Percentiles rank a stretch among this genome's conserved stretches.
phyloP scores from a whole-genome alignment of 2,888 invertebrate species.

The Gastrophysa polygoni region DNA sequence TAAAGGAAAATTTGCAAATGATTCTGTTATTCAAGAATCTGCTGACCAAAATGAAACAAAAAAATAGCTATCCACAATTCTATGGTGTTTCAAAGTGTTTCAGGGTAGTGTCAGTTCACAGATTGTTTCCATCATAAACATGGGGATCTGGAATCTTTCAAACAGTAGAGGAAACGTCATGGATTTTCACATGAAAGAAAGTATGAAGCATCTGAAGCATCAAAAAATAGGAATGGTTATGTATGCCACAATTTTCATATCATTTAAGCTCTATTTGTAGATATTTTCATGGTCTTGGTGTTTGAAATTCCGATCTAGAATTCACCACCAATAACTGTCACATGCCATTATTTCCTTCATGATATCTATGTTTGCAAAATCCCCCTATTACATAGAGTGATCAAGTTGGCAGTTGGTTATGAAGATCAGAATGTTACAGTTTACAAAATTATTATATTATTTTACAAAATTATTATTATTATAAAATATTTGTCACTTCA shows the following conservation, averaged over 20 bases:
- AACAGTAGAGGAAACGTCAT: slow-evolving; percentile 70
- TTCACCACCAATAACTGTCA: slow-evolving; percentile 78
- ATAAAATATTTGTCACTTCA: slow-evolving; percentile 65
- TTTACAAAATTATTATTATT: no score
- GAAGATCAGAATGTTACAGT: slow-evolving; percentile 64
- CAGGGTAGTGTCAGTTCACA: slow-evolving; percentile 27
- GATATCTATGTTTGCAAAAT: slow-evolving; percentile 44
- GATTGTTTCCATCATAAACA: slow-evolving; percentile 49
- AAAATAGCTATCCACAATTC: slow-evolving; percentile 51
- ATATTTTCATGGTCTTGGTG: no score
- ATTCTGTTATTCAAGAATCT: slow-evolving; percentile 78
- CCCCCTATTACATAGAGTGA: slow-evolving; percentile 64
- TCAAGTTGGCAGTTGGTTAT: slow-evolving; percentile 70
- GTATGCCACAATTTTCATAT: neutral
- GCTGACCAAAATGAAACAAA: slow-evolving; percentile 65
- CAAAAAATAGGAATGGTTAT: slow-evolving; percentile 54
- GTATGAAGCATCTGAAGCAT: slow-evolving; percentile 73
- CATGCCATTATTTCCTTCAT: slow-evolving; percentile 62
- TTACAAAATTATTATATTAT: no score
- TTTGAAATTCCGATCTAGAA: slow-evolving; percentile 47
- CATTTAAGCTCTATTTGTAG: no score
- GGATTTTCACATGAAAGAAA: slow-evolving; percentile 82
- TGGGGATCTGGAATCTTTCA: slow-evolving; percentile 37
- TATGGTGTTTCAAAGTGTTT: slow-evolving; percentile 39
- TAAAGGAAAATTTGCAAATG: slow-evolving; percentile 91